A percentile compares a stretch with the other conserved stretches of the same genome.
These are phyloP conservation scores for Nerophis lumbriciformis DNA, from an alignment of 2,113 vertebrate genomes.

Conservation along the genomic window DNA sequence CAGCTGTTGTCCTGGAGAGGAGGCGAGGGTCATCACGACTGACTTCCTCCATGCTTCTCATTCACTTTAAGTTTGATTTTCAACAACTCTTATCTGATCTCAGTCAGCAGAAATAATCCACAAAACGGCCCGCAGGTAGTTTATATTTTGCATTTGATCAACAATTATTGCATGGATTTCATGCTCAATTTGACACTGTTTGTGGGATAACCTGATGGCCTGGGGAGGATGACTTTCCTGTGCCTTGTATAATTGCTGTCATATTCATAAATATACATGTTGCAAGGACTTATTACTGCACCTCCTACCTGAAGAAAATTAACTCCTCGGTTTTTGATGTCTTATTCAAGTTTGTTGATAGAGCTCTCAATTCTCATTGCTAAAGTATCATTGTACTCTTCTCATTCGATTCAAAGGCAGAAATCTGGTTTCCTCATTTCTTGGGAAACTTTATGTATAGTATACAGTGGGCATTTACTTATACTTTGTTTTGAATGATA, in stretches of 20 bases:
- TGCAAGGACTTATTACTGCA: slow-evolving; percentile 30
- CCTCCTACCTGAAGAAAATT: slow-evolving; percentile 36
- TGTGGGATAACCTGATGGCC: slow-evolving; percentile 34
- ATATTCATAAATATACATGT: slow-evolving; percentile 38
- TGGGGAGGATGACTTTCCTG: slow-evolving; percentile 35
- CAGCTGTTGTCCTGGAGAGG: slow-evolving; percentile 26
- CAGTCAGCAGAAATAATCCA: slow-evolving; percentile 17
- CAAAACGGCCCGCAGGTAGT: slow-evolving; percentile 4
- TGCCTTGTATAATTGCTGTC: slow-evolving; percentile 36
- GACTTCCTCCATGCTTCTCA: slow-evolving; percentile 21
- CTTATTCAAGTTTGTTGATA: slow-evolving; percentile 6
- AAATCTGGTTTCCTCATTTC: too few species aligned
- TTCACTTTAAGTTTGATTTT: slow-evolving; percentile 32
- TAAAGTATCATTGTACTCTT: too few species aligned
- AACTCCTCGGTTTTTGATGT: slow-evolving; percentile 9
- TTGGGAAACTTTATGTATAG: too few species aligned
- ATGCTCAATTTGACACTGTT: slow-evolving; percentile 30
- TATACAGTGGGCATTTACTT: too few species aligned
- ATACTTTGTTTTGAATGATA: too few species aligned
- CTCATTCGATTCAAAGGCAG: too few species aligned
- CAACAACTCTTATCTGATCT: not conserved
- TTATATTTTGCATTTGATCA: slow-evolving; percentile 31
- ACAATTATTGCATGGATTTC: slow-evolving; percentile 28
- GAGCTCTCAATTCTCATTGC: slow-evolving; percentile 6
- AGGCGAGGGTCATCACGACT: slow-evolving; percentile 5